Evolutionary conservation across 2,888 invertebrate species (phyloP).

Genomic region (Mythimna vitellina): DNA sequence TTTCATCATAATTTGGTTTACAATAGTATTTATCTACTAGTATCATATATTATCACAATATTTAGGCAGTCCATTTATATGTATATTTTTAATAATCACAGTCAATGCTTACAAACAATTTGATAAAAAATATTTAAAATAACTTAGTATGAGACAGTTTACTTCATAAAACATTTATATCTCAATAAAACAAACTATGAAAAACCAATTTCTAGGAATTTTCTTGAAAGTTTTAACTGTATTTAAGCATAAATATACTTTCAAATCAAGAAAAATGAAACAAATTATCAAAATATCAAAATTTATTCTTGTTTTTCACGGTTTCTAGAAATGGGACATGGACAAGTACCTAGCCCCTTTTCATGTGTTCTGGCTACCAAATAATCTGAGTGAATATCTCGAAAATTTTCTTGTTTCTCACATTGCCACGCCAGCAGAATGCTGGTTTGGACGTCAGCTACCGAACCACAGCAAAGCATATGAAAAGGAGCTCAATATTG

Average conservation of each 20-base stretch:
- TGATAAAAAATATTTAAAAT: constrained; percentile 6
- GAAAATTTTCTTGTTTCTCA: neutral
- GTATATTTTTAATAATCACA: constrained; percentile 37
- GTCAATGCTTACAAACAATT: constrained; percentile 56
- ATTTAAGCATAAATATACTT: neutral
- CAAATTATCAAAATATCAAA: constrained; percentile 39
- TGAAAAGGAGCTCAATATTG: constrained; percentile 3
- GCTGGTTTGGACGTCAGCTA: neutral
- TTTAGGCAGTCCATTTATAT: constrained; percentile 4
- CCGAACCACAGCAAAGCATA: neutral
- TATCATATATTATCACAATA: constrained; percentile 36
- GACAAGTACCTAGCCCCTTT: constrained; percentile 27
- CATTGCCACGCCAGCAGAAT: neutral
- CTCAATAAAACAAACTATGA: constrained; percentile 15
- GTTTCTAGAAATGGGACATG: constrained; percentile 25
- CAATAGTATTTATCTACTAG: constrained; percentile 41
- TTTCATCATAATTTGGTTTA: constrained; percentile 29
- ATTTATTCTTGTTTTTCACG: constrained; percentile 39
- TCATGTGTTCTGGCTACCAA: neutral
- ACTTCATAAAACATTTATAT: neutral
- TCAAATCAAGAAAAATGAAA: constrained; percentile 59
- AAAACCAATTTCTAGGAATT: constrained; percentile 14
- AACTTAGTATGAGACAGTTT: constrained; percentile 11
- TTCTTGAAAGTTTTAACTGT: neutral
- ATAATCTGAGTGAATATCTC: neutral